A percentile compares a stretch with the other conserved stretches of the same genome.
These are phyloP conservation scores for Poeciliopsis turrubarensis DNA, from an alignment of 2,113 vertebrate genomes.

Conservation along the genomic window DNA sequence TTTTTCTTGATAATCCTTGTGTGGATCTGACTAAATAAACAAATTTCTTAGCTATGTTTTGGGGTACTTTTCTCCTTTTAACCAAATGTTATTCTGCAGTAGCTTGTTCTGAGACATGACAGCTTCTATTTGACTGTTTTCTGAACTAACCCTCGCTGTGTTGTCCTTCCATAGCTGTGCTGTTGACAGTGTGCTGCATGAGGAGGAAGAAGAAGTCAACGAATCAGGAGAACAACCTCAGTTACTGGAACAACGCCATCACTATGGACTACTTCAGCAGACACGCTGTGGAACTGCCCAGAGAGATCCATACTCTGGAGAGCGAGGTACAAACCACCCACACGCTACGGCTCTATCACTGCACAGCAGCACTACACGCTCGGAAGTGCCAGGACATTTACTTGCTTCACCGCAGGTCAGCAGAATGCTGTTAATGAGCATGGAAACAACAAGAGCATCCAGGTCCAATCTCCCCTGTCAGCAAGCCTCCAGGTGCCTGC, in stretches of 20 bases:
- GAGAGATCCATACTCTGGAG: slow-evolving; percentile 95
- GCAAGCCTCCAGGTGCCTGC: slow-evolving; percentile 27
- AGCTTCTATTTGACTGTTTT: slow-evolving; percentile 16
- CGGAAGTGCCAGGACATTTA: slow-evolving; percentile 13
- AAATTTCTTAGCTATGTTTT: background rate
- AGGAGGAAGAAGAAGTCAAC: slow-evolving; percentile 93
- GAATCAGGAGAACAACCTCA: slow-evolving; percentile 95
- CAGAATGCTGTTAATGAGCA: slow-evolving; percentile 47
- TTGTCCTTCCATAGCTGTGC: slow-evolving; percentile 83
- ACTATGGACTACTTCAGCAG: slow-evolving; percentile 99
- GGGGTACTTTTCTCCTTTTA: background rate
- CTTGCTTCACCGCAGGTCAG: slow-evolving; percentile 39
- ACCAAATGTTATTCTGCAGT: background rate
- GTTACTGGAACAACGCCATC: slow-evolving; percentile 99
- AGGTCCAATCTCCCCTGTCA: slow-evolving; percentile 40
- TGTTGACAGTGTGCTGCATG: slow-evolving; percentile 97
- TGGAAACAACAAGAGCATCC: slow-evolving; percentile 43
- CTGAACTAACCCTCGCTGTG: background rate
- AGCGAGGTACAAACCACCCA: slow-evolving; percentile 86
- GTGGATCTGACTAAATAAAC: background rate
- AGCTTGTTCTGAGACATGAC: slow-evolving; percentile 18
- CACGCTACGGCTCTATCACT: slow-evolving; percentile 26
- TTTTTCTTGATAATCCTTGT: background rate
- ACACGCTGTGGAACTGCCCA: slow-evolving; percentile 93
- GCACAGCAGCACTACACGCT: background rate